phyloP scores from a whole-genome alignment of 2,888 invertebrate genomes.

The Sisyra terminalis region DNA sequence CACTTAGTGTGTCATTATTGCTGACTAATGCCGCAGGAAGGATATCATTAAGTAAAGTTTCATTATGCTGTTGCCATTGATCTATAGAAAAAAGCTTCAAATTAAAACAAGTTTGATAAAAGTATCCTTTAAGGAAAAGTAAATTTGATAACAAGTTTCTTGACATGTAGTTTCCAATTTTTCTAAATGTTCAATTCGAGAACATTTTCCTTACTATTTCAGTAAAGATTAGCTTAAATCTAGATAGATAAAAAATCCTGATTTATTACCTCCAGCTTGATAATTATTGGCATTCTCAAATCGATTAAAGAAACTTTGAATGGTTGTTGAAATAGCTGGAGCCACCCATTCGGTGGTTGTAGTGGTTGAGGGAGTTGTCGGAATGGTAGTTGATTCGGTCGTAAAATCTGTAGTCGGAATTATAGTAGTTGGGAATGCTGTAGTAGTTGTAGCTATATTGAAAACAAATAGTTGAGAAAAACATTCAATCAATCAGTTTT shows the following conservation, averaged over 20 bases:
- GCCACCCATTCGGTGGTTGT: conserved; percentile 19
- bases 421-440: conserved; percentile 1
- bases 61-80: background rate
- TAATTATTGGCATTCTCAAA: conserved; percentile 12
- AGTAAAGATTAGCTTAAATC: too few species aligned
- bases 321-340: conserved; percentile 16
- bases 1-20: conserved; percentile 14
- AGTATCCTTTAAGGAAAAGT: too few species aligned
- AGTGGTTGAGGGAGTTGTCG: conserved; percentile 15
- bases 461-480: background rate
- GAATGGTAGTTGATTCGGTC: conserved; percentile 18
- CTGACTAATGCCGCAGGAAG: conserved; percentile 2
- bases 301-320: conserved; percentile 14
- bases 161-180: too few species aligned
- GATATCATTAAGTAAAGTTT: background rate
- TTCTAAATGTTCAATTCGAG: too few species aligned
- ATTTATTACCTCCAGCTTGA: background rate
- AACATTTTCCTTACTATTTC: too few species aligned
- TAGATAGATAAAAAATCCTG: too few species aligned
- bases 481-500: conserved; percentile 10
- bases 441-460: background rate
- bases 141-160: too few species aligned
- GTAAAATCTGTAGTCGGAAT: conserved; percentile 12
- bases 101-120: background rate
- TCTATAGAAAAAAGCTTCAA: background rate